phyloP scores from a whole-genome alignment of 1,140 invertebrate genomes.

The Drosophila hydei region DNA sequence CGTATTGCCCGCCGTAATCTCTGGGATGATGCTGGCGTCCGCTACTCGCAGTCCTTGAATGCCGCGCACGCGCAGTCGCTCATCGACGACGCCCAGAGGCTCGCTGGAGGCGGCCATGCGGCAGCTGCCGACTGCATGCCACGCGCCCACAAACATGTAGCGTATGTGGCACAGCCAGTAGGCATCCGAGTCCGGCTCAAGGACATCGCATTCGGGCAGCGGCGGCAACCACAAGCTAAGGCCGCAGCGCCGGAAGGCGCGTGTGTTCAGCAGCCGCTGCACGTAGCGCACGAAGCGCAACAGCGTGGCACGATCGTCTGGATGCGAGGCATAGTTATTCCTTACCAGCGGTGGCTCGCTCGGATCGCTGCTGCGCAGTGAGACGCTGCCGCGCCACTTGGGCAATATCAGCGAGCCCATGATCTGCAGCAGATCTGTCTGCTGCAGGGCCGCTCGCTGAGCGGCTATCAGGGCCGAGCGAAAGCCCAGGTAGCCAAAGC shows the following conservation, averaged over 20 bases:
- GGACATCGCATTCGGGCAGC: conserved; percentile 79
- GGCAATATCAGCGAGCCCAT: conserved; percentile 84
- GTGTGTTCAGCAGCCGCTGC: conserved; percentile 84
- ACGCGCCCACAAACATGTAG: conserved; percentile 86
- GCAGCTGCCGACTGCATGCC: conserved; percentile 89
- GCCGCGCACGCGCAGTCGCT: conserved; percentile 87
- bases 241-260: conserved; percentile 84
- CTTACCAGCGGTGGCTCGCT: conserved; percentile 88
- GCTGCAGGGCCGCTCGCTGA: conserved; percentile 67
- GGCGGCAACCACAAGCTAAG: conserved; percentile 83
- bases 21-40: conserved; percentile 92
- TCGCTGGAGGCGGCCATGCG: conserved; percentile 90
- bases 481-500: conserved; percentile 75
- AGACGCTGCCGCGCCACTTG: conserved; percentile 83
- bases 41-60: conserved; percentile 88
- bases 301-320: conserved; percentile 88
- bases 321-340: conserved; percentile 90
- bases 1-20: conserved; percentile 89
- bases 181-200: conserved; percentile 84
- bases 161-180: conserved; percentile 88
- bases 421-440: conserved; percentile 82
- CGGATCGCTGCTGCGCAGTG: conserved; percentile 71
- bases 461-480: conserved; percentile 60
- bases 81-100: conserved; percentile 87
- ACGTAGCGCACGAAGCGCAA: conserved; percentile 87